These are phyloP conservation scores for Notarius lentiginosus DNA, from an alignment of 2,113 vertebrate species.

Conservation along the genomic window DNA sequence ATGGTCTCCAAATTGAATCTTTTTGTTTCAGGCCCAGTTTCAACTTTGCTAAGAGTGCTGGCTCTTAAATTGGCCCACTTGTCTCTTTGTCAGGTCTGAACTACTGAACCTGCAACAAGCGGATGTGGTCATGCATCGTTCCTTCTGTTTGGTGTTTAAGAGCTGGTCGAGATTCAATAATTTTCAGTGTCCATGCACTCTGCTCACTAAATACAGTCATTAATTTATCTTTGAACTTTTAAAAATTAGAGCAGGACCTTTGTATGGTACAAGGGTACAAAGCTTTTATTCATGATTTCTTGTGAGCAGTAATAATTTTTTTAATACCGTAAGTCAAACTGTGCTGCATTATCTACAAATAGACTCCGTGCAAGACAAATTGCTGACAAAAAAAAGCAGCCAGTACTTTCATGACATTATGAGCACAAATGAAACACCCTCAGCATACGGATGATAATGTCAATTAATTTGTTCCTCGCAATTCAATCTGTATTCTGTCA, in stretches of 20 bases:
- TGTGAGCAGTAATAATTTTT: neutral
- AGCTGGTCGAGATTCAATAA: neutral
- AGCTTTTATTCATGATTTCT: neutral
- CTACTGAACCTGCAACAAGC: conserved; percentile 45
- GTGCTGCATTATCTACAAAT: conserved; percentile 19
- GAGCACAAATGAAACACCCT: conserved; percentile 36
- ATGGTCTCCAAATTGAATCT: conserved; percentile 54
- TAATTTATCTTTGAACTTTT: neutral
- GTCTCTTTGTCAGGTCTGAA: conserved; percentile 55
- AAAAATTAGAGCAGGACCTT: neutral
- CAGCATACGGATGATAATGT: conserved; percentile 50
- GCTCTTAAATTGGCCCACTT: conserved; percentile 50
- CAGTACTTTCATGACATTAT: conserved; percentile 30
- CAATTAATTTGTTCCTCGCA: conserved; percentile 53
- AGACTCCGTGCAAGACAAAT: conserved; percentile 11
- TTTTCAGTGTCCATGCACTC: neutral
- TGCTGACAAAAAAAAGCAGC: conserved; percentile 26
- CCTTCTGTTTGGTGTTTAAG: neutral
- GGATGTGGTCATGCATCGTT: neutral
- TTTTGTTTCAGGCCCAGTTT: conserved; percentile 46
- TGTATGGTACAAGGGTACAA: neutral
- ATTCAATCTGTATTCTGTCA: conserved; percentile 51
- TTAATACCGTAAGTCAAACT: neutral
- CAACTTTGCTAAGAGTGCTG: conserved; percentile 45
- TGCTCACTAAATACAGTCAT: neutral